Base-by-base conservation (phyloP, 2,113 vertebrate genomes). In the Dolichallabes microphthalmus region DNA sequence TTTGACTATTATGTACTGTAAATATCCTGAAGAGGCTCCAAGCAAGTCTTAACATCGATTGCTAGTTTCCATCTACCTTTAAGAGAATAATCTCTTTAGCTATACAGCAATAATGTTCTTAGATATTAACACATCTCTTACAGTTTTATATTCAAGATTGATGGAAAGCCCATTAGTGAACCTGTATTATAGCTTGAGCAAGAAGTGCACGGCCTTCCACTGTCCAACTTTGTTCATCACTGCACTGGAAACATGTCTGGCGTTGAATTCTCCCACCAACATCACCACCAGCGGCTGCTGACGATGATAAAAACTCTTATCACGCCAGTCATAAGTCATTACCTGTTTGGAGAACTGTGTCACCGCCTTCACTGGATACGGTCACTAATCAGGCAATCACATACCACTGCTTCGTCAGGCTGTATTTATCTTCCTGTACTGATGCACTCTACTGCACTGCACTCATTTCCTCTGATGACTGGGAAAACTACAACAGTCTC, bases 361-460 rank as follows among this genome's bases (percentile, higher is more conserved):
- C 66, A 45, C 32, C 55, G 60, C n/a, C 52, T 61, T 39, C 63
- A 82, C 5, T 73, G 27, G 52, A 74, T 74, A 53, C 68, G 64
- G 58, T 6, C 66, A 52, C 32, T 77, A 78, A 87, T 79, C 81
- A 73, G 74, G 6, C 12, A 79, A 83, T 86, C 60, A 61, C 63
- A 73, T 35, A 50, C 60, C 74, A 73, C 25, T 53, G 57, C 73
- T 84, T 32, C 30, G 7, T n/a, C 66, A 32, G 52, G 27, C 82
- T 60, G 74, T 86, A 82, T 86, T 87, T 83, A 86, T 83, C 66
- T 84, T 86, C 81, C 82, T 75, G 73, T 79, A 73, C 32, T 76
- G 74, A 53, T 53, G 55, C 69, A 53, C 63, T 58, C 61, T 80
- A n/a, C 19, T 8, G 12, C 61, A 25, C 55, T 87, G 52, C 52